phyloP scores from a whole-genome alignment of 2,797 vertebrate genomes.

The Spinus olivaceus region DNA sequence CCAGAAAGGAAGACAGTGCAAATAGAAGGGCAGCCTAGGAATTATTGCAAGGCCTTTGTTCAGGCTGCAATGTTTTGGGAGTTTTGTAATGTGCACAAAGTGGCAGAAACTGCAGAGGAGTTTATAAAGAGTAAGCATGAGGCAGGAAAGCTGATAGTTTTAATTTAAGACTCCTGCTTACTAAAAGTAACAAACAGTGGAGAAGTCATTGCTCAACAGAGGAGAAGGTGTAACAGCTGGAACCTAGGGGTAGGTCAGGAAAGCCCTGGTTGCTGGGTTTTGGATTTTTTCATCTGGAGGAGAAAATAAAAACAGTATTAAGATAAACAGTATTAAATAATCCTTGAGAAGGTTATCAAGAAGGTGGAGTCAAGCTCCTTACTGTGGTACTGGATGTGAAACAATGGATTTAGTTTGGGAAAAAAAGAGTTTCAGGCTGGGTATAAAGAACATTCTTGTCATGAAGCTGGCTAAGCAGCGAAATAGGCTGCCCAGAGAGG shows the following conservation, averaged over 20 bases:
- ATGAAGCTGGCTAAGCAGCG: neutral
- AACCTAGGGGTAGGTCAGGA: neutral
- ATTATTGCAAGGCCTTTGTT: neutral
- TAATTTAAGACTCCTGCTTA: neutral
- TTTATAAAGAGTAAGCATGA: neutral
- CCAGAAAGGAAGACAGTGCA: neutral
- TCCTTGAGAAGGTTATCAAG: neutral
- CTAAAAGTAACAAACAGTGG: neutral
- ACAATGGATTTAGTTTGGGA: neutral
- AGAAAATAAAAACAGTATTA: neutral
- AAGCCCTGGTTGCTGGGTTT: neutral
- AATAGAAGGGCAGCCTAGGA: neutral
- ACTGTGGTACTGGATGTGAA: neutral
- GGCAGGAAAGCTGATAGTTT: neutral
- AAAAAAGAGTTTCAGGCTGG: neutral
- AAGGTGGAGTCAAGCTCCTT: neutral
- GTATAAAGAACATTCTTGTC: neutral
- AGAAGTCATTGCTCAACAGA: neutral
- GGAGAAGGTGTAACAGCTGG: neutral
- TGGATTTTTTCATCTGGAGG: neutral
- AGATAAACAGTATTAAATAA: neutral
- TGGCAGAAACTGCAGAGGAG: neutral
- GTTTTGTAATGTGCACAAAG: neutral
- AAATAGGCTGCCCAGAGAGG: neutral
- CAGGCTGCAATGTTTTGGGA: neutral